A percentile compares a stretch with the other conserved stretches of the same genome.
Evolutionary conservation across 2,888 invertebrate genomes (phyloP).

Genomic region (Anthophora plumipes): DNA sequence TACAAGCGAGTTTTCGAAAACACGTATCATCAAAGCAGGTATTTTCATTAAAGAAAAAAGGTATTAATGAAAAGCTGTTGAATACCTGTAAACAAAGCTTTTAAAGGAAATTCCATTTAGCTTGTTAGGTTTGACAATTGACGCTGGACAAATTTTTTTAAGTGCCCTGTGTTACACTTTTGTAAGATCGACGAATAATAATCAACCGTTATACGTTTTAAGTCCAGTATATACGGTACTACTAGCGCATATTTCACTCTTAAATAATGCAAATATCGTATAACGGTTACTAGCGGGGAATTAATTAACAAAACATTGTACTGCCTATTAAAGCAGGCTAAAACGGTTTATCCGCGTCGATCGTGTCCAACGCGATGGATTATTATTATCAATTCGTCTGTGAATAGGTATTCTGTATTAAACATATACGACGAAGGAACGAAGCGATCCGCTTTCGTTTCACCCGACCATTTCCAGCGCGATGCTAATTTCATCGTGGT

Average conservation of each 20-base stretch:
- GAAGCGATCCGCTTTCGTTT: slow-evolving; percentile 9
- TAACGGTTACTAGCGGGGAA: neutral
- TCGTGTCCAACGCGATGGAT: neutral
- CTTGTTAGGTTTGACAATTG: neutral
- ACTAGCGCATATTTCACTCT: neutral
- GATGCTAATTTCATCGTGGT: neutral
- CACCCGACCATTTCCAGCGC: neutral
- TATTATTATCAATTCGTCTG: slow-evolving; percentile 28
- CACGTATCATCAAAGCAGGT: neutral
- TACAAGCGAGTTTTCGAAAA: neutral
- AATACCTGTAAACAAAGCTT: neutral
- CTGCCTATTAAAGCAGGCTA: neutral
- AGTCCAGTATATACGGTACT: neutral
- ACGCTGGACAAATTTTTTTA: neutral
- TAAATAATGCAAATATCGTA: neutral
- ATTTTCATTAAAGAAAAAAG: neutral
- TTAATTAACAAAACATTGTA: slow-evolving; percentile 15
- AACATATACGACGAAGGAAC: neutral
- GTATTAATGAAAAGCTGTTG: neutral
- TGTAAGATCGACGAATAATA: neutral
- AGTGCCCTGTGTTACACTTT: neutral
- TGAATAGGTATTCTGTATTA: slow-evolving; percentile 17
- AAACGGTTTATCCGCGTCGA: slow-evolving; percentile 19
- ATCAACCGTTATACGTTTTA: neutral
- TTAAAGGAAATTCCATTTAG: neutral